A percentile compares a stretch with the other conserved stretches of the same genome.
phyloP scores from a whole-genome alignment of 2,888 invertebrate species.

The Atrina japonica region DNA sequence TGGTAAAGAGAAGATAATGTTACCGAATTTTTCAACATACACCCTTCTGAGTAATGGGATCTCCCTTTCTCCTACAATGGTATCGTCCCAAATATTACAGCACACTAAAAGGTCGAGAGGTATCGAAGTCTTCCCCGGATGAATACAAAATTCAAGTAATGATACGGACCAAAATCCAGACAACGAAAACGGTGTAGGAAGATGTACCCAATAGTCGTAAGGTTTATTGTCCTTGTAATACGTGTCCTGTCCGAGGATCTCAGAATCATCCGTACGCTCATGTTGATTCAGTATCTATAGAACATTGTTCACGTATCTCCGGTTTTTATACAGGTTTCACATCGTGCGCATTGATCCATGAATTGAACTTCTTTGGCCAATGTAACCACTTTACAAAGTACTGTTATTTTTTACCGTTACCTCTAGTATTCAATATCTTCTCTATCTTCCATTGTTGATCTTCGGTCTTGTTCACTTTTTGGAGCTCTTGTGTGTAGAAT shows the following conservation, averaged over 20 bases:
- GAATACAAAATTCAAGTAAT: conserved; percentile 7
- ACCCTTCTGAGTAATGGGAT: conserved; percentile 38
- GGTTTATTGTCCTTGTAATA: conserved; percentile 23
- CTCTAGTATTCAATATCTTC: conserved; percentile 13
- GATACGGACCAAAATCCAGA: conserved; percentile 28
- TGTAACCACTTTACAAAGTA: too few relatives aligned
- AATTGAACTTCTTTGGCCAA: too few relatives aligned
- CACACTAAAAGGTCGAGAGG: conserved; percentile 28
- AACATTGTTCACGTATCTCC: too few relatives aligned
- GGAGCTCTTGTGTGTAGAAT: conserved; percentile 22
- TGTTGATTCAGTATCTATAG: conserved; percentile 2
- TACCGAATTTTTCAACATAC: conserved; percentile 1
- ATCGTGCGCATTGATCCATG: conserved; percentile 16
- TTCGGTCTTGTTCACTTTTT: conserved; percentile 22
- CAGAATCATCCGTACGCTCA: conserved; percentile 26
- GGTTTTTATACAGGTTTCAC: conserved; percentile 11
- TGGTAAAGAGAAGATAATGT: conserved; percentile 23
- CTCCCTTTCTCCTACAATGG: conserved; percentile 33
- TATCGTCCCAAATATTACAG: conserved; percentile 35
- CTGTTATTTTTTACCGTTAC: too few relatives aligned
- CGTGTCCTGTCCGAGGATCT: conserved; percentile 20
- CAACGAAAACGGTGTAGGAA: conserved; percentile 24
- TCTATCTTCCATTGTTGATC: conserved; percentile 21
- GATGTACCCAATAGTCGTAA: conserved; percentile 26
- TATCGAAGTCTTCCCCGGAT: neutral